A percentile compares a stretch with the other conserved stretches of the same genome.
Evolutionary conservation across 2,113 vertebrate genomes (phyloP).

Genomic region (Chaetorhynchus papuensis): DNA sequence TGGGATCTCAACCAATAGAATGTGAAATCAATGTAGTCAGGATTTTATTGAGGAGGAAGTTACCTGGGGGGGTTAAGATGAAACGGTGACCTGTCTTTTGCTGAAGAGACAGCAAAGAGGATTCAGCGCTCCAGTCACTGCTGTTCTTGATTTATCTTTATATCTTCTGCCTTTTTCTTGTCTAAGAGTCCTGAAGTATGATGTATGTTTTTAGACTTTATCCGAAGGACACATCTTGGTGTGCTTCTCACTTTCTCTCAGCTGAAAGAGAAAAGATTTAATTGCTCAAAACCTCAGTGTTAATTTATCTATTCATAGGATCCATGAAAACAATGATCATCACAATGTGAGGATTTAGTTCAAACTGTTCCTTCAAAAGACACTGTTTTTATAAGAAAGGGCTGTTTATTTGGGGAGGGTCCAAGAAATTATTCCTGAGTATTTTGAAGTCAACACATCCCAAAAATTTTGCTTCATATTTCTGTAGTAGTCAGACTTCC

Average conservation of each 20-base stretch:
- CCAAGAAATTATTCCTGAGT: background rate
- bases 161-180: background rate
- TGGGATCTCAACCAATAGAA: background rate
- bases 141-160: background rate
- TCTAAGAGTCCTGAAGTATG: background rate
- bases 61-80: accelerated
- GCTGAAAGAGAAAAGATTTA: background rate
- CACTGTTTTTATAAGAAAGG: background rate
- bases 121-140: background rate
- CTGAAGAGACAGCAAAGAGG: background rate
- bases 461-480: background rate
- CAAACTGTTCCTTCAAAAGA: background rate
- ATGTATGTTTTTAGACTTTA: background rate
- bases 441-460: background rate
- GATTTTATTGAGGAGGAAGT: background rate
- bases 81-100: background rate
- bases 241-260: background rate
- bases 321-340: background rate
- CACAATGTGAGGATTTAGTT: background rate
- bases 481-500: background rate
- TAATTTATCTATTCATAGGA: background rate
- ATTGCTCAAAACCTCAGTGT: background rate
- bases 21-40: background rate
- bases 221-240: background rate
- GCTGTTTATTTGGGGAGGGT: background rate